Evolutionary conservation across 2,797 vertebrate species (phyloP).

Genomic region (Sparus aurata): DNA sequence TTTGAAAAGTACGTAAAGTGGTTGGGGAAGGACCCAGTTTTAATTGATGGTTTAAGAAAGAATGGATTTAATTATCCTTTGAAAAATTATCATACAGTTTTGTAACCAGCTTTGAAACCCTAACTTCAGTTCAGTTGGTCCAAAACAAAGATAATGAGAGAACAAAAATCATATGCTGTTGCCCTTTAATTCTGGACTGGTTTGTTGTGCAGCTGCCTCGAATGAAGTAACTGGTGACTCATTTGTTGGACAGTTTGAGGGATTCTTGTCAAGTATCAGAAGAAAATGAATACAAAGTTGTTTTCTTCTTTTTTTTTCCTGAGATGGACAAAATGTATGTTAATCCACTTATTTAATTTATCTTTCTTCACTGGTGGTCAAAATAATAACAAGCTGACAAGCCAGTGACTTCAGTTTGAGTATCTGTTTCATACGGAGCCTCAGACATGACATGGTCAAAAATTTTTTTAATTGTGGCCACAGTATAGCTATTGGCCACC

Average conservation of each 20-base stretch:
- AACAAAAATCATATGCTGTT: too few species aligned
- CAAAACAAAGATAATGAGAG: neutral
- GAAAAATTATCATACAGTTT: neutral
- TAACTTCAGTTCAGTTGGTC: neutral
- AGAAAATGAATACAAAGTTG: neutral
- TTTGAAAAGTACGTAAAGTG: conserved; percentile 48
- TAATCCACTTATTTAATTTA: neutral
- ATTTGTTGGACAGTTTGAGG: neutral
- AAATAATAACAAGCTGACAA: neutral
- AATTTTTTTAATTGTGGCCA: too few species aligned
- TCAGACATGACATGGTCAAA: too few species aligned
- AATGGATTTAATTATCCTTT: conserved; percentile 26
- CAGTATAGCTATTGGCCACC: too few species aligned
- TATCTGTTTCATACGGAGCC: too few species aligned
- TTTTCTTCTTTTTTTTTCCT: too few species aligned
- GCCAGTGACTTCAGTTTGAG: too few species aligned
- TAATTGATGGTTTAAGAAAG: conserved; percentile 29
- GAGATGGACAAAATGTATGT: neutral
- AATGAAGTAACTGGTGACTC: neutral
- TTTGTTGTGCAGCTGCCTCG: neutral
- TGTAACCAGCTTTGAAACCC: too few species aligned
- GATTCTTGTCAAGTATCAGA: neutral
- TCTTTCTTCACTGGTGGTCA: neutral
- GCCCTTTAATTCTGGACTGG: neutral
- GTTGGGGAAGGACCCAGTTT: conserved; percentile 11